Conservation (phyloP, 2,113 vertebrate genomes). For the Nestor notabilis region DNA sequence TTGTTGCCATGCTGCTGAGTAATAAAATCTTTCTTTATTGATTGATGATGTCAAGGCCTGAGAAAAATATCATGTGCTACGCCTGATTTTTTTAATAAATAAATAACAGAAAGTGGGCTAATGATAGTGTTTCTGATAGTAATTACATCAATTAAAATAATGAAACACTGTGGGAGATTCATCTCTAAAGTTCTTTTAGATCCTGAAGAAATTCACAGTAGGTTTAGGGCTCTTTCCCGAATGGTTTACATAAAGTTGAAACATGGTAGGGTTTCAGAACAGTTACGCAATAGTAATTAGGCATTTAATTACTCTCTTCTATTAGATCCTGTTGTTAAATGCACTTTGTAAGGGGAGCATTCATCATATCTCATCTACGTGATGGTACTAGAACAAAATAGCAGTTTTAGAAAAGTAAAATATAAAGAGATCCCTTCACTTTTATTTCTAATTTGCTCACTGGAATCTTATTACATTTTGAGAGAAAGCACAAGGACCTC, state of each 20-base stretch:
- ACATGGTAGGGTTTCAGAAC: neutral
- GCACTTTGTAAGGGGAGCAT: neutral
- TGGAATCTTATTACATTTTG: neutral
- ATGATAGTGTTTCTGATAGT: neutral
- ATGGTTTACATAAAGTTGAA: neutral
- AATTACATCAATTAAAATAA: slow-evolving; percentile 13
- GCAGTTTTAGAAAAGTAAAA: neutral
- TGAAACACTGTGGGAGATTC: neutral
- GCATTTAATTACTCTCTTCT: neutral
- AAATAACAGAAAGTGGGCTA: neutral
- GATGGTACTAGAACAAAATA: neutral
- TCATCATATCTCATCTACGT: neutral
- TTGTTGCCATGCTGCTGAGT: neutral
- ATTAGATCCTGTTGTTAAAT: neutral
- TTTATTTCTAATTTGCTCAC: neutral
- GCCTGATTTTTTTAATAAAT: neutral
- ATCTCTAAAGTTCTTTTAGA: neutral
- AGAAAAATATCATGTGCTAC: neutral
- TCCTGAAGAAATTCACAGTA: neutral
- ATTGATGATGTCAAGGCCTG: neutral
- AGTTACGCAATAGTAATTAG: neutral
- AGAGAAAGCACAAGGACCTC: neutral
- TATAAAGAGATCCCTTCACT: neutral
- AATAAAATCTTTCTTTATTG: neutral
- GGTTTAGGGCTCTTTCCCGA: neutral